A percentile compares a stretch with the other conserved stretches of the same genome.
phyloP scores from a whole-genome alignment of 1,140 invertebrate species.

The Nylanderia fulva region DNA sequence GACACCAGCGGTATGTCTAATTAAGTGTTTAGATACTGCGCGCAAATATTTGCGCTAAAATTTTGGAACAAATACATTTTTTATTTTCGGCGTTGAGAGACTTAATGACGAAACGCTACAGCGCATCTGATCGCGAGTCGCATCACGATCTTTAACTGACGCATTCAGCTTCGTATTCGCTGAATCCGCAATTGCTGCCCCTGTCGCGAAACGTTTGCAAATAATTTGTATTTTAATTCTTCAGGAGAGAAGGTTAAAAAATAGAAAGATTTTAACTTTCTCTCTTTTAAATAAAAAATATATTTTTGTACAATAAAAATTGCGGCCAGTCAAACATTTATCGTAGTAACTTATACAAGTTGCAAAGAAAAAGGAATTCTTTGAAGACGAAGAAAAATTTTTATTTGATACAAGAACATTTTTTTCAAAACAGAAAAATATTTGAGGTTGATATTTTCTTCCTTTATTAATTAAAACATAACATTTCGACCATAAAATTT shows the following conservation, averaged over 20 bases:
- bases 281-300: background rate
- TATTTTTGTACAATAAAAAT: background rate
- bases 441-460: too few relatives aligned
- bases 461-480: too few relatives aligned
- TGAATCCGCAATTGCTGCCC: background rate
- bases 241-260: background rate
- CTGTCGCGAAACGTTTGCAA: background rate
- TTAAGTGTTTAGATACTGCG: background rate
- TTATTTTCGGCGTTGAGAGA: too few relatives aligned
- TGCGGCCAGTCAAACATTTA: background rate
- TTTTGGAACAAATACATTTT: background rate
- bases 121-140: background rate
- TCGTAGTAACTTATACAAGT: background rate
- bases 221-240: background rate
- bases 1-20: slow-evolving; percentile 28
- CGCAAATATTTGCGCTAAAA: background rate
- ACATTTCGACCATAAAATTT: too few relatives aligned
- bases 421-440: too few relatives aligned
- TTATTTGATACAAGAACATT: too few relatives aligned
- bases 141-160: slow-evolving; percentile 4
- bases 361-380: background rate
- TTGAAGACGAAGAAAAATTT: too few relatives aligned
- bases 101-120: background rate
- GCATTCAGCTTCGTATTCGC: too few relatives aligned
- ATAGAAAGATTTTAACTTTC: background rate